phyloP scores from a whole-genome alignment of 1,140 invertebrate genomes.

The Teleogryllus occipitalis region DNA sequence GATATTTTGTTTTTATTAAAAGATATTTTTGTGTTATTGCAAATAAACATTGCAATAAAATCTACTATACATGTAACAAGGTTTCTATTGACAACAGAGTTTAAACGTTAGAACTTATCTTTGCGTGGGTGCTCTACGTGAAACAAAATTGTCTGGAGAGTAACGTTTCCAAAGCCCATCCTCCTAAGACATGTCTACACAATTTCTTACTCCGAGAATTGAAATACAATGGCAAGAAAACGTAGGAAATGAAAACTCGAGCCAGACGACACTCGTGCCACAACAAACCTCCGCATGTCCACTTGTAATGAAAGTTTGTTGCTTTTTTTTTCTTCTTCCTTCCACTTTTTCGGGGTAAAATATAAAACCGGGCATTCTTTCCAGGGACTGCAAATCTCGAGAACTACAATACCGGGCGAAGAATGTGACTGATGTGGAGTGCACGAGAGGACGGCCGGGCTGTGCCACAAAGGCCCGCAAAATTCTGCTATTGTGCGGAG shows the following conservation, averaged over 20 bases:
- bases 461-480: neutral
- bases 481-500: neutral
- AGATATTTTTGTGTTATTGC: no score
- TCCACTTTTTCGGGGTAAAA: neutral
- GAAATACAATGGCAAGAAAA: neutral
- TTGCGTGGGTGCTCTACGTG: no score
- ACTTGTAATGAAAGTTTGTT: slow-evolving; percentile 1
- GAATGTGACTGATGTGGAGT: slow-evolving; percentile 1
- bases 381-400: neutral
- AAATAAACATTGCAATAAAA: no score
- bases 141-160: no score
- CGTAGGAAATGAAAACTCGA: neutral
- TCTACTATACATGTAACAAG: no score
- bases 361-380: slow-evolving; percentile 1
- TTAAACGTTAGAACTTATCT: no score
- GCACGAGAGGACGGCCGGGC: neutral
- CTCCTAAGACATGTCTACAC: no score
- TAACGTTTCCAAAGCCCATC: no score
- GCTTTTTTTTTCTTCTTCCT: neutral
- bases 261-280: no score
- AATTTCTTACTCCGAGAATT: neutral
- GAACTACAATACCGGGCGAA: neutral
- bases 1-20: no score
- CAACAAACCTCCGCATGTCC: neutral
- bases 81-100: no score